Percentiles rank a stretch among this genome's conserved stretches.
These are phyloP conservation scores for Bolborhynchus lineola DNA, from an alignment of 2,113 vertebrate genomes.

Conservation along the genomic window DNA sequence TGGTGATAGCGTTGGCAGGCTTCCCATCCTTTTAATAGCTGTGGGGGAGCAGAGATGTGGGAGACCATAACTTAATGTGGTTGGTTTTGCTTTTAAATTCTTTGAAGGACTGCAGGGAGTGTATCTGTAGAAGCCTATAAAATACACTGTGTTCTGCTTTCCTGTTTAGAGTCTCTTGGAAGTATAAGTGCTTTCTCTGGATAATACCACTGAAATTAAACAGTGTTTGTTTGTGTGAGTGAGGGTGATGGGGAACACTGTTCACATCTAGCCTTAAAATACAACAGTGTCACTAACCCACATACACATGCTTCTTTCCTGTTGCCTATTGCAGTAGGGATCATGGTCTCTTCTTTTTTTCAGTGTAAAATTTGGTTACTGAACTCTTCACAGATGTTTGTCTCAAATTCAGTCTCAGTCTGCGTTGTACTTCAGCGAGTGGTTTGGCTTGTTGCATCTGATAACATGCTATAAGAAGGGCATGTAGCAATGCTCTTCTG, in stretches of 20 bases:
- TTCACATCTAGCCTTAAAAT: neutral
- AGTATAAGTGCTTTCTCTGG: neutral
- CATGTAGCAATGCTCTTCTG: neutral
- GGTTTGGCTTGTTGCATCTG: neutral
- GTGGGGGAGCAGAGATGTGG: neutral
- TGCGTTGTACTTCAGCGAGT: neutral
- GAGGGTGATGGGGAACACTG: neutral
- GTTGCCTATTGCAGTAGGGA: neutral
- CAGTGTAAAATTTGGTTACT: neutral
- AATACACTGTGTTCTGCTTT: neutral
- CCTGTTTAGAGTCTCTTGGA: neutral
- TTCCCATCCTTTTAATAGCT: neutral
- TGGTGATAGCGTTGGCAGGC: neutral
- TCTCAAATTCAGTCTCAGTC: neutral
- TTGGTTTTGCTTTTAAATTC: neutral
- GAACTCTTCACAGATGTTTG: neutral
- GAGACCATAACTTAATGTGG: neutral
- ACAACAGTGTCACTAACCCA: neutral
- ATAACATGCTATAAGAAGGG: neutral
- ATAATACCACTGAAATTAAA: neutral
- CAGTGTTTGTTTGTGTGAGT: neutral
- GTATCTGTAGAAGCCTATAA: neutral
- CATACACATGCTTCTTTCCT: accelerated
- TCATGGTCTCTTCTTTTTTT: neutral
- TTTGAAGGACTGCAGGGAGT: neutral